Evolutionary conservation across 2,113 vertebrate genomes (phyloP).

Genomic region (Platycercus adscitus): DNA sequence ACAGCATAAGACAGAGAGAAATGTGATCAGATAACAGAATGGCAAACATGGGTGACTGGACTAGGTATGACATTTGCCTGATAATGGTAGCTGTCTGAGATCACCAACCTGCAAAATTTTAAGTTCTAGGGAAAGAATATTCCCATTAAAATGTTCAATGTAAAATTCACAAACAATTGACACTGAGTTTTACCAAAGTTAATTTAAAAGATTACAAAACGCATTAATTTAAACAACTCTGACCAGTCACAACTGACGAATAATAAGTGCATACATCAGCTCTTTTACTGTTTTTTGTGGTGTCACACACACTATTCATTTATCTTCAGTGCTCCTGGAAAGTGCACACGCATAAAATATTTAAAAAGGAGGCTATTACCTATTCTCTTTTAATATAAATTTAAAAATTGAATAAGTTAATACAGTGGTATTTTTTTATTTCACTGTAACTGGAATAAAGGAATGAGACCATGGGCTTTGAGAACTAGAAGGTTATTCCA

Average conservation of each 20-base stretch:
- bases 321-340: neutral
- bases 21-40: neutral
- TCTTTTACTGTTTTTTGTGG: neutral
- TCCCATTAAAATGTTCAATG: neutral
- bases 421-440: neutral
- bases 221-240: neutral
- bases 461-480: neutral
- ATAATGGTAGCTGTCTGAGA: neutral
- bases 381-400: neutral
- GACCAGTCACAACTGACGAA: neutral
- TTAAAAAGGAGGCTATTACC: neutral
- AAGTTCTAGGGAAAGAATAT: neutral
- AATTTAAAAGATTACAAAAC: neutral
- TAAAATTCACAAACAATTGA: neutral
- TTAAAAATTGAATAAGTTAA: neutral
- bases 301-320: neutral
- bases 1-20: neutral
- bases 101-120: rapidly evolving
- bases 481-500: neutral
- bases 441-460: neutral
- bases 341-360: neutral
- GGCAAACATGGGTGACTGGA: neutral
- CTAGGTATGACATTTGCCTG: neutral
- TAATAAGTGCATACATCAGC: neutral
- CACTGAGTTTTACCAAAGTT: neutral